Evolutionary conservation across 2,797 vertebrate genomes (phyloP).

Genomic region (Cynopterus sphinx): DNA sequence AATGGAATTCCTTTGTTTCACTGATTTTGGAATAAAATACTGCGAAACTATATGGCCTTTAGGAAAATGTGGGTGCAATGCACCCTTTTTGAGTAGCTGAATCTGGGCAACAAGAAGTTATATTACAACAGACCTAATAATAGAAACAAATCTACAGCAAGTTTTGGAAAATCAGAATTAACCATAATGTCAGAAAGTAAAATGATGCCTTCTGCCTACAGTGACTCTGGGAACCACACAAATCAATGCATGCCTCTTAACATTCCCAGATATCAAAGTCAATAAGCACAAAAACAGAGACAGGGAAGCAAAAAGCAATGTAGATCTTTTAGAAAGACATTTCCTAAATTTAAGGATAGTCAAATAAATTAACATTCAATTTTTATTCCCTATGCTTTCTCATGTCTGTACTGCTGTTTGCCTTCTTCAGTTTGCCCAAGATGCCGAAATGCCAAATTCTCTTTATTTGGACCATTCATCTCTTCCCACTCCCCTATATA

Average conservation of each 20-base stretch:
- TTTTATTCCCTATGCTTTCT: not conserved
- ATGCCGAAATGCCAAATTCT: not conserved
- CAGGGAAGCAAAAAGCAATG: not conserved
- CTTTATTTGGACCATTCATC: not conserved
- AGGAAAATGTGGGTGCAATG: not conserved
- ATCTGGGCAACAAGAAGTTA: constrained; percentile 4
- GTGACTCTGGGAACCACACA: not conserved
- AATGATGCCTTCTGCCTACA: not conserved
- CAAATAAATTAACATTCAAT: not conserved
- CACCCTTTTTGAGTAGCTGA: not conserved
- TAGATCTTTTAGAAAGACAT: not conserved
- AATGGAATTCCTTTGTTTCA: constrained; percentile 12
- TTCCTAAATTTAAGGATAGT: not conserved
- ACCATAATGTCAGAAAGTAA: constrained; percentile 19
- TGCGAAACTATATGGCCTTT: not conserved
- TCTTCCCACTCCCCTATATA: not conserved
- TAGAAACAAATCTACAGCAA: not conserved
- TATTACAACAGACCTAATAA: not conserved
- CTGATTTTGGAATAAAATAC: constrained; percentile 38
- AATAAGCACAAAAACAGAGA: not conserved
- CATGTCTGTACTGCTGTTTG: not conserved
- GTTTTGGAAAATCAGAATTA: constrained; percentile 37
- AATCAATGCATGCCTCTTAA: not conserved
- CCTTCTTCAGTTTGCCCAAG: not conserved
- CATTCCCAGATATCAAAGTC: not conserved